These are phyloP conservation scores for Potamilus streckersoni DNA, from an alignment of 1,140 invertebrate species.

Conservation along the genomic window DNA sequence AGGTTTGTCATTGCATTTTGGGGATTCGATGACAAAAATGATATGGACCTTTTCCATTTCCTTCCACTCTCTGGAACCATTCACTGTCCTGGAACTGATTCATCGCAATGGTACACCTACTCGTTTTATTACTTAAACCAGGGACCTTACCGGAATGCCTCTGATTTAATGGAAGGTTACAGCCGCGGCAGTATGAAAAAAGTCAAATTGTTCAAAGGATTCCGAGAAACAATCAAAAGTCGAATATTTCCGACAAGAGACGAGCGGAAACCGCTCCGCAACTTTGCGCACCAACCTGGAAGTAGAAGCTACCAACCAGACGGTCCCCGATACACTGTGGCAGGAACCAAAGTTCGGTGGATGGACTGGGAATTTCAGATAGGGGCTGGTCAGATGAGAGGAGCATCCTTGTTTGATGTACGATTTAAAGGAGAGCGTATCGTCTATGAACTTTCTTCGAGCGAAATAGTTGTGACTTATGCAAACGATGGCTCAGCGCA, in stretches of 20 bases:
- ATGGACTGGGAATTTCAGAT: slow-evolving; percentile 30
- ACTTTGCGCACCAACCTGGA: slow-evolving; percentile 18
- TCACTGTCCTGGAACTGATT: slow-evolving; percentile 19
- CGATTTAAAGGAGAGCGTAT: slow-evolving; percentile 36
- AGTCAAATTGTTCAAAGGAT: slow-evolving; percentile 17
- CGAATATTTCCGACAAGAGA: slow-evolving; percentile 25
- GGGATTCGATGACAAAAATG: slow-evolving; percentile 11
- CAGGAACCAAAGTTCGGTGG: slow-evolving; percentile 17
- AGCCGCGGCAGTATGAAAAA: slow-evolving; percentile 2
- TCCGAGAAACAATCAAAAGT: slow-evolving; percentile 3
- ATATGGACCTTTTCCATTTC: slow-evolving; percentile 21
- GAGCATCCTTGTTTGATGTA: slow-evolving; percentile 25
- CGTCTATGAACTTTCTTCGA: slow-evolving; percentile 41
- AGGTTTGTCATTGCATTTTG: slow-evolving; percentile 11
- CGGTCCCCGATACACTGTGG: slow-evolving; percentile 18
- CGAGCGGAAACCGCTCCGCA: slow-evolving; percentile 2
- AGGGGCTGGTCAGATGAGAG: slow-evolving; percentile 21
- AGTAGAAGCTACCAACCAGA: slow-evolving; percentile 17
- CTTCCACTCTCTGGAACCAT: slow-evolving; percentile 18
- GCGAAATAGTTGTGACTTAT: slow-evolving; percentile 37
- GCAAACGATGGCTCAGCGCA: slow-evolving; percentile 23
- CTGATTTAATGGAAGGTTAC: slow-evolving; percentile 15
- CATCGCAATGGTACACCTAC: slow-evolving; percentile 24
- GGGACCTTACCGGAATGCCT: slow-evolving; percentile 14
- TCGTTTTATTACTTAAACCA: slow-evolving; percentile 29